These are phyloP conservation scores for Grus americana DNA, from an alignment of 2,113 vertebrate genomes.

Conservation along the genomic window DNA sequence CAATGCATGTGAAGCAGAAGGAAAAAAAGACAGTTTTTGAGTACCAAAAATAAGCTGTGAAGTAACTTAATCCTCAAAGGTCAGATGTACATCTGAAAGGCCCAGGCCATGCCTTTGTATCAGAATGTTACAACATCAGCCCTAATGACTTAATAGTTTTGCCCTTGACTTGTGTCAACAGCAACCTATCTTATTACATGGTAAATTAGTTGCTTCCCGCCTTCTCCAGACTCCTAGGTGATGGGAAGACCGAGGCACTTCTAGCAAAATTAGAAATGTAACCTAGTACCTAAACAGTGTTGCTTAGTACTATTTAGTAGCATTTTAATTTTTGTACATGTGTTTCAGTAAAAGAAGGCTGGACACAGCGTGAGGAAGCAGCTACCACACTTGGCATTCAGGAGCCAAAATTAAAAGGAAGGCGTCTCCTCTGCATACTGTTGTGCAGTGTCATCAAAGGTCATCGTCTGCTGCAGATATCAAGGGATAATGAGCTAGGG, in stretches of 20 bases:
- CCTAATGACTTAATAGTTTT: constrained; percentile 63
- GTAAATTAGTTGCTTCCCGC: constrained; percentile 57
- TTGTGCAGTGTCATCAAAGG: constrained; percentile 18
- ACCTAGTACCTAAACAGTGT: not conserved
- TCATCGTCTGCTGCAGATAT: constrained; percentile 25
- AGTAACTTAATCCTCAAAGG: constrained; percentile 64
- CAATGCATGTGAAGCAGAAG: not conserved
- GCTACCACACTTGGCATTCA: not conserved
- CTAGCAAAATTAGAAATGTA: not conserved
- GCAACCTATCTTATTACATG: constrained; percentile 62
- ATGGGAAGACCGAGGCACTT: not conserved
- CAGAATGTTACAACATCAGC: constrained; percentile 62
- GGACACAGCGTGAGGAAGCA: not conserved
- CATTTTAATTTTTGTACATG: not conserved
- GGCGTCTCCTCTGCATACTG: not conserved
- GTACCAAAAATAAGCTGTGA: constrained; percentile 50
- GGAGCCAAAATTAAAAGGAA: not conserved
- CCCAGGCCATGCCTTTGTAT: constrained; percentile 36
- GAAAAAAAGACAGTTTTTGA: not conserved
- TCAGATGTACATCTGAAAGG: constrained; percentile 56
- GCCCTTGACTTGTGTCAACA: constrained; percentile 58
- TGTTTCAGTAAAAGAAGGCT: not conserved
- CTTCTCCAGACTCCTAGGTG: not conserved
- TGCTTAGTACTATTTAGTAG: not conserved
- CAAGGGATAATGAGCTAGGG: constrained; percentile 43